Evolutionary conservation across 2,888 invertebrate species (phyloP).

Genomic region (Biston betularia): DNA sequence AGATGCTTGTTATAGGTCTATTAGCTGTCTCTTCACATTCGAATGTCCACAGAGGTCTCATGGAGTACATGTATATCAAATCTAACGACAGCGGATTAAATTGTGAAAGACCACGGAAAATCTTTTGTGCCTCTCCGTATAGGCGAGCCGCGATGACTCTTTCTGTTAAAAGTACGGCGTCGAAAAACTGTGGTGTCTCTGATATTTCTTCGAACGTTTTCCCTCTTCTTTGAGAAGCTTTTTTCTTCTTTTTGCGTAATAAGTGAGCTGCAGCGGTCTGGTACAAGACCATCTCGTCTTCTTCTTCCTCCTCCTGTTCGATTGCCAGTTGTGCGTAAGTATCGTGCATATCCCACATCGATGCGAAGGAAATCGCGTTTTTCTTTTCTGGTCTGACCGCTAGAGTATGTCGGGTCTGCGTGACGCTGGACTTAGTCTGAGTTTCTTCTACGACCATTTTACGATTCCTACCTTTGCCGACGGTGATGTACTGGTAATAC

Average conservation of each 20-base stretch:
- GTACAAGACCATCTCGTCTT: conserved; percentile 80
- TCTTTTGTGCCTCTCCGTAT: conserved; percentile 89
- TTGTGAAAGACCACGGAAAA: conserved; percentile 88
- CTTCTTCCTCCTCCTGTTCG: conserved; percentile 58
- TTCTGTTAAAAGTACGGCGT: conserved; percentile 89
- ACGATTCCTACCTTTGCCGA: conserved; percentile 88
- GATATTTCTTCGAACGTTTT: conserved; percentile 67
- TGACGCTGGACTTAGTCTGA: conserved; percentile 88
- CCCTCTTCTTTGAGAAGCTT: conserved; percentile 39
- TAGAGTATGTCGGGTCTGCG: conserved; percentile 88
- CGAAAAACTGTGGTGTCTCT: conserved; percentile 78
- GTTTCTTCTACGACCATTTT: conserved; percentile 89
- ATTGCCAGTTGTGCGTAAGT: conserved; percentile 84
- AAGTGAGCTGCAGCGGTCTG: conserved; percentile 68
- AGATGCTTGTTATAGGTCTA: conserved; percentile 87
- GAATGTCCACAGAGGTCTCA: conserved; percentile 90
- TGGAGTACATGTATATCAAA: conserved; percentile 88
- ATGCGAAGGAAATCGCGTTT: conserved; percentile 88
- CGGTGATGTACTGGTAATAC: conserved; percentile 88
- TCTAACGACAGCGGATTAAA: conserved; percentile 88
- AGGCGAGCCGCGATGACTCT: conserved; percentile 90
- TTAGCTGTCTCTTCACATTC: conserved; percentile 79
- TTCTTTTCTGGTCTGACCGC: conserved; percentile 82
- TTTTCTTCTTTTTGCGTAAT: conserved; percentile 65
- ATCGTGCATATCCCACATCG: conserved; percentile 92